Evolutionary conservation across 2,797 vertebrate genomes (phyloP), one percentile per base, ranked within the genome.

Genomic region (Enteromius fasciolatus): DNA sequence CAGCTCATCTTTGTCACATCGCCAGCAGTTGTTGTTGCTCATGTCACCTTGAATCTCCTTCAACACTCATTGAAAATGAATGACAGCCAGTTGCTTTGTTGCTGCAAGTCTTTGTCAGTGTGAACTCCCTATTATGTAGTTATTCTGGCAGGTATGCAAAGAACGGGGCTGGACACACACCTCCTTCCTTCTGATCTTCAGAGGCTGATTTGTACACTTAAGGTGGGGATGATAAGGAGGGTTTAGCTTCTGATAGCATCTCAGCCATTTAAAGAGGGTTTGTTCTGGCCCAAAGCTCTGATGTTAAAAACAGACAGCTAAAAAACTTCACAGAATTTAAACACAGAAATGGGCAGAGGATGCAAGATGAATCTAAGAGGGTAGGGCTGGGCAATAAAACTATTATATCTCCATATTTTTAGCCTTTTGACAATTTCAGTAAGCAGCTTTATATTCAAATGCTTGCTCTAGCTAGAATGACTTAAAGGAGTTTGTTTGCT

Each of bases 181-280:
- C 48, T 68, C 67, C 66, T 52, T 64, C 48, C 25, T 39, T 80
- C 46, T 73, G 76, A 80, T 82, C 80, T 84, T 72, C 18, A 48
- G 23, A 67, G 75, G 80, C 72, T 68, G 81, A 70, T 83, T 76
- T 83, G 36, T 54, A 33, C 72, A 80, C 80, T 85, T 85, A 85
- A 80, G 76, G 73, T 79, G 61, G 48, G 18, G 63, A 52, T 50
- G 80, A 87, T 87, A 85, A 83, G 72, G 70, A 83, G 28, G 80
- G 28, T 80, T 77, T 83, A 72, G n/a, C 18, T 7, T 15, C 76
- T 36, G 83, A 84, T 87, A 84, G 59, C 15, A 72, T 83, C 83
- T 76, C 50, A 54, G 25, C 23, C 12, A 50, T 80, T 57, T 61
- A 69, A 33, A 84, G 50, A 84, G 70, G 25, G 59, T 44, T 82